phyloP scores from a whole-genome alignment of 1,140 invertebrate genomes.

The Oscheius sp. region DNA sequence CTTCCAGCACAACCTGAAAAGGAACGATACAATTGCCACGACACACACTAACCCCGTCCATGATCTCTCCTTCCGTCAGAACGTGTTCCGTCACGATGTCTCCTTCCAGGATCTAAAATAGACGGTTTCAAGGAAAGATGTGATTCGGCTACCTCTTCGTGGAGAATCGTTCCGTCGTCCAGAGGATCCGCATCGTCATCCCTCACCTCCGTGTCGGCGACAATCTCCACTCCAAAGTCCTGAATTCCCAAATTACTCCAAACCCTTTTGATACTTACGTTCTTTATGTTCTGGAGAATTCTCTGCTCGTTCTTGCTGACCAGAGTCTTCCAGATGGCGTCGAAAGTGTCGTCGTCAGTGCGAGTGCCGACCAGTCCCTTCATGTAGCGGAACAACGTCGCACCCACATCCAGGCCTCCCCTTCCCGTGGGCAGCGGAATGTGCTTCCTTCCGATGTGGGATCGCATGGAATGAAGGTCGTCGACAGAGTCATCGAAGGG shows the following conservation, averaged over 20 bases:
- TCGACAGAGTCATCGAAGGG: too few relatives aligned
- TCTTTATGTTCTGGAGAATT: conserved; percentile 15
- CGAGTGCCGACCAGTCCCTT: conserved; percentile 15
- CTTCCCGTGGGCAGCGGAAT: too few relatives aligned
- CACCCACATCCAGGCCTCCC: too few relatives aligned
- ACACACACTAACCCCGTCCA: not conserved
- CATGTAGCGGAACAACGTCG: not conserved
- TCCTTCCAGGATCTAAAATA: not conserved
- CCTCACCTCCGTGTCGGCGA: not conserved
- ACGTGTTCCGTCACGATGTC: not conserved
- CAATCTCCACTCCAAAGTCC: conserved; percentile 23
- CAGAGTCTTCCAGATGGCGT: conserved; percentile 13
- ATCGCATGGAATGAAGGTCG: too few relatives aligned
- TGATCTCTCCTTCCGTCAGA: not conserved
- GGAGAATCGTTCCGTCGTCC: not conserved
- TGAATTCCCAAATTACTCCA: not conserved
- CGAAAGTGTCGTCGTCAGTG: conserved; percentile 21
- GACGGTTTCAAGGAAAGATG: too few relatives aligned
- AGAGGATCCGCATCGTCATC: not conserved
- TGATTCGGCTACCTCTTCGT: too few relatives aligned
- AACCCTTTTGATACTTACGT: not conserved
- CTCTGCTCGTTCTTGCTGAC: conserved; percentile 26
- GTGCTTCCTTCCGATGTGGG: too few relatives aligned
- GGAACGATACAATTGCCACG: too few relatives aligned
- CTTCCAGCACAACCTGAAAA: too few relatives aligned